phyloP scores from a whole-genome alignment of 2,888 invertebrate species.

The Sphaerophoria taeniata region DNA sequence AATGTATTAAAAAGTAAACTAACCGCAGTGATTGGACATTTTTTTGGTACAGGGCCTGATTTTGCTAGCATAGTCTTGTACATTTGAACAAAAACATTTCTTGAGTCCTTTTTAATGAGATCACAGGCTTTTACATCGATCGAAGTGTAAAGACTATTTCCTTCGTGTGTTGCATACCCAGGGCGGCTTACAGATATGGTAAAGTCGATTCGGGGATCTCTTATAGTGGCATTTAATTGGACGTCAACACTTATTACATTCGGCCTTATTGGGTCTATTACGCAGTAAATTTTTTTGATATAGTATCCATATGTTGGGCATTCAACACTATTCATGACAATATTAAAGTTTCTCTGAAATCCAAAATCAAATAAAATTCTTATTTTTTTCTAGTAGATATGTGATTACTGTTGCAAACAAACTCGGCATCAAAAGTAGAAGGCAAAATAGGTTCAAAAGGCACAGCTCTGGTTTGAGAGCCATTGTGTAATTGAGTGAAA shows the following conservation, averaged over 20 bases:
- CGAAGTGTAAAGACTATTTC: neutral
- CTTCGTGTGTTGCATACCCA: neutral
- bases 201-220: neutral
- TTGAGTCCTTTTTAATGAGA: neutral
- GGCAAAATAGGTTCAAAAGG: no score
- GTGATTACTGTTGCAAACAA: neutral
- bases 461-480: no score
- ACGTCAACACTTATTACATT: neutral
- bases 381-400: neutral
- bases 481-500: neutral
- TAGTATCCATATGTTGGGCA: neutral
- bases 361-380: neutral
- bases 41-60: neutral
- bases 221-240: neutral
- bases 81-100: neutral
- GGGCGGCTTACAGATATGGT: neutral
- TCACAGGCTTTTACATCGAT: neutral
- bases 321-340: neutral
- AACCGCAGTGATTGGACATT: neutral
- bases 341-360: neutral
- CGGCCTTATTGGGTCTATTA: neutral
- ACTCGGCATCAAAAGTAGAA: no score
- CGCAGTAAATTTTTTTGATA: neutral
- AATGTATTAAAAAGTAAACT: neutral
- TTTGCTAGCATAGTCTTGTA: neutral